phyloP scores from a whole-genome alignment of 2,113 vertebrate genomes.

The Syngnathus typhle region DNA sequence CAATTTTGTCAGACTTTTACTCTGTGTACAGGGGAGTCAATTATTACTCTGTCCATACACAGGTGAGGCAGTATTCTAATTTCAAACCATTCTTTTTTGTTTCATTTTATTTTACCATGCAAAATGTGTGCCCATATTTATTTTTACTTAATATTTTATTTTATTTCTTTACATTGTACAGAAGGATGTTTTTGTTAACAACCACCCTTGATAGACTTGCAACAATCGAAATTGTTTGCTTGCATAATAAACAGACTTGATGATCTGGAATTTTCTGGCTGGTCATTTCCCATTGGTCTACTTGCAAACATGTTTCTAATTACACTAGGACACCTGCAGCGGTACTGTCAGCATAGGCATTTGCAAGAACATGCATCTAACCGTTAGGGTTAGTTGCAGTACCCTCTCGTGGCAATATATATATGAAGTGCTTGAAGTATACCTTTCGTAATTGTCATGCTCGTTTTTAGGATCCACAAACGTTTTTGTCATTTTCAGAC shows the following conservation, averaged over 20 bases:
- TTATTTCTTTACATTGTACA: conserved; percentile 86
- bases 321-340: background rate
- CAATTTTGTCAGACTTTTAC: conserved; percentile 20
- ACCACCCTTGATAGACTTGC: conserved; percentile 92
- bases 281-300: background rate
- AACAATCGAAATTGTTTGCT: conserved; percentile 85
- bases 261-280: conserved; percentile 6
- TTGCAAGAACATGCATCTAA: background rate
- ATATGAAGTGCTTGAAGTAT: no score
- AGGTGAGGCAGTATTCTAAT: conserved; percentile 42
- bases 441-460: no score
- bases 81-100: conserved; percentile 64
- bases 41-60: background rate
- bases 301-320: background rate
- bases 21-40: background rate
- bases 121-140: conserved; percentile 89
- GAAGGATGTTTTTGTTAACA: conserved; percentile 78
- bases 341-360: background rate
- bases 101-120: conserved; percentile 67
- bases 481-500: no score
- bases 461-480: no score
- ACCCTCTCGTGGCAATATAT: no score
- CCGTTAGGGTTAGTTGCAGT: no score
- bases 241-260: conserved; percentile 79
- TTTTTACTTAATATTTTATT: conserved; percentile 48